Base-by-base conservation (phyloP, 2,888 invertebrate species). In the Diogma glabrata region DNA sequence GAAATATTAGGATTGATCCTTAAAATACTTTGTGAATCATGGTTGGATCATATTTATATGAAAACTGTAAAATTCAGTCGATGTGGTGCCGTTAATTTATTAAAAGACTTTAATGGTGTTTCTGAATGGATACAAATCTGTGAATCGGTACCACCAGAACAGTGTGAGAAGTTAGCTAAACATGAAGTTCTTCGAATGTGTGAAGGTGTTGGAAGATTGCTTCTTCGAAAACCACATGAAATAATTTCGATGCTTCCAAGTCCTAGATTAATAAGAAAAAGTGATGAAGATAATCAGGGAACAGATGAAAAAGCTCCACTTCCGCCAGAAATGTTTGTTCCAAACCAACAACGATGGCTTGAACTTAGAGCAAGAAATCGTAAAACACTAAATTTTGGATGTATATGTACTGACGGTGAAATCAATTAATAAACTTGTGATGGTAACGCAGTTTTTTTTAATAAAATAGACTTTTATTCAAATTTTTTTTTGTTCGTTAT, bases 281-380 rank as follows among this genome's bases (percentile, higher is more conserved):
- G 14, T 16, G 36, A 46, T 26, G 14, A 40, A 36, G n/a, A 45
- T 46, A 49, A n/a, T 16, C 49, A 60, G 52, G 62, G 65, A 57
- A 59, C 61, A 24, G 72, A 74, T 16, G 64, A 70, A 1, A 76
- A 77, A 52, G 76, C 77, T 23, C 72, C 84, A 60, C 84, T 91
- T 81, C 91, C 90, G 0, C 87, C 90, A 1, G 91, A 91, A 70
- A 90, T 91, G 90, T 91, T 90, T 64, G 90, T 91, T 9, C 89
- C 90, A 3, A 89, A 91, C 69, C 90, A 91, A 68, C 85, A 88
- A 65, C 84, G 88, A 61, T 91, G 90, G 90, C 72, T 91, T 9
- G 82, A 86, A 56, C 71, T 90, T 38, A 77, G 88, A 43, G 86
- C 84, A 16, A 72, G 74, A 47, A 75, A 72, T 58, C 57, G 59